A percentile compares a stretch with the other conserved stretches of the same genome.
Conservation (phyloP, 2,113 vertebrate genomes). For the Cryptomyrus ogoouensis region DNA sequence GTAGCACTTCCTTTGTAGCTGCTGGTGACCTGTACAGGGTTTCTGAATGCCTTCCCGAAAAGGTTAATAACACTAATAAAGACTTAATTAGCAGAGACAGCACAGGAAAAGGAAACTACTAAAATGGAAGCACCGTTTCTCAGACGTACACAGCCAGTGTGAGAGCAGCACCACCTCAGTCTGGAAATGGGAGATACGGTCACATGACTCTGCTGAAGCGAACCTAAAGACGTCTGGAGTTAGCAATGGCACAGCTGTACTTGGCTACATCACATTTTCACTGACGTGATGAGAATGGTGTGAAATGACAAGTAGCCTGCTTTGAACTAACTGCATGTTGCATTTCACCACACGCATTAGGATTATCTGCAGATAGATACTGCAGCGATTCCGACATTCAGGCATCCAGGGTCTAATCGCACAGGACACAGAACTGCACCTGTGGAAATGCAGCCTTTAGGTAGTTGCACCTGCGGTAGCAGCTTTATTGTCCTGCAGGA, state of each 20-base stretch:
- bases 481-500: not conserved
- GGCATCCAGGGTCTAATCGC: not conserved
- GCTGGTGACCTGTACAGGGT: not conserved
- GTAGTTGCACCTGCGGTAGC: no score
- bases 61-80: not conserved
- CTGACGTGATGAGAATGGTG: not conserved
- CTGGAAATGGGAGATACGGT: not conserved
- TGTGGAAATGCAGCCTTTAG: not conserved
- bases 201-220: not conserved
- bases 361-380: not conserved
- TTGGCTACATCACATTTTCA: not conserved
- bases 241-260: not conserved
- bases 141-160: not conserved
- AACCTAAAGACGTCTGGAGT: not conserved
- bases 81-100: not conserved
- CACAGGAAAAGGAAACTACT: not conserved
- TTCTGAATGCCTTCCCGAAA: not conserved
- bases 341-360: not conserved
- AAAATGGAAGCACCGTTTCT: not conserved
- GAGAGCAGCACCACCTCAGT: not conserved
- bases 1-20: not conserved
- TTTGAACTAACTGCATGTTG: not conserved
- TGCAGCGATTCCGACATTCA: not conserved
- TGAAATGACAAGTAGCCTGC: not conserved
- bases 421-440: not conserved